These are phyloP conservation scores for Dolichopus griseipennis DNA, from an alignment of 2,888 invertebrate genomes.

Conservation along the genomic window DNA sequence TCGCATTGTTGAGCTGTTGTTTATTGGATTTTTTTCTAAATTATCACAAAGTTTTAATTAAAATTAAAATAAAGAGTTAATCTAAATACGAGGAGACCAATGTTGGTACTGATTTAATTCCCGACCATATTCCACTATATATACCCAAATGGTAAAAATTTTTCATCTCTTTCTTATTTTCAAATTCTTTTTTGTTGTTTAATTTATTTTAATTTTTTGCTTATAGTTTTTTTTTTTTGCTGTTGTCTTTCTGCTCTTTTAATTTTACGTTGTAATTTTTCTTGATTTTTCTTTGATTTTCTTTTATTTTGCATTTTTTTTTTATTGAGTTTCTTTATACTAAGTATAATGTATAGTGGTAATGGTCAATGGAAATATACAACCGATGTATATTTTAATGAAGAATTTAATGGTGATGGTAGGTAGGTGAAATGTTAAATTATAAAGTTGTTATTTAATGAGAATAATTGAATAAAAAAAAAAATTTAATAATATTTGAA, in stretches of 20 bases:
- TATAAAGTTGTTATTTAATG: background rate
- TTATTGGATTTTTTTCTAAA: conserved; percentile 25
- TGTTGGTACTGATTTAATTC: conserved; percentile 42
- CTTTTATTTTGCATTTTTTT: conserved; percentile 16
- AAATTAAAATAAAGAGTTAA: conserved; percentile 31
- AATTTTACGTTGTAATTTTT: conserved; percentile 8
- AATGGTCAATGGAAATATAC: conserved; percentile 24
- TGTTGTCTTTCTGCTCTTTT: background rate
- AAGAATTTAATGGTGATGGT: background rate
- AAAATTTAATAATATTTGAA: too few relatives aligned
- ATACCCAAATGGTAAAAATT: conserved; percentile 35
- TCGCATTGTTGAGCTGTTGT: conserved; percentile 44
- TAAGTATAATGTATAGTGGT: conserved; percentile 19
- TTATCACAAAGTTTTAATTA: conserved; percentile 8
- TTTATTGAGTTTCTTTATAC: conserved; percentile 18
- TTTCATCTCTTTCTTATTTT: conserved; percentile 4
- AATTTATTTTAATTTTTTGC: background rate
- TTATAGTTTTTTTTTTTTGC: background rate
- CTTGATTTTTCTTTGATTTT: conserved; percentile 16
- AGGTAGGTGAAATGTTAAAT: background rate
- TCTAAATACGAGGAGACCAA: conserved; percentile 43
- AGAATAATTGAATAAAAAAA: too few relatives aligned
- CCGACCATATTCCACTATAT: conserved; percentile 36
- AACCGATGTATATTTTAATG: conserved; percentile 2
- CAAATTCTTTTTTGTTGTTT: background rate